Evolutionary conservation across 2,888 invertebrate species (phyloP).

Genomic region (Napeogenes inachia): DNA sequence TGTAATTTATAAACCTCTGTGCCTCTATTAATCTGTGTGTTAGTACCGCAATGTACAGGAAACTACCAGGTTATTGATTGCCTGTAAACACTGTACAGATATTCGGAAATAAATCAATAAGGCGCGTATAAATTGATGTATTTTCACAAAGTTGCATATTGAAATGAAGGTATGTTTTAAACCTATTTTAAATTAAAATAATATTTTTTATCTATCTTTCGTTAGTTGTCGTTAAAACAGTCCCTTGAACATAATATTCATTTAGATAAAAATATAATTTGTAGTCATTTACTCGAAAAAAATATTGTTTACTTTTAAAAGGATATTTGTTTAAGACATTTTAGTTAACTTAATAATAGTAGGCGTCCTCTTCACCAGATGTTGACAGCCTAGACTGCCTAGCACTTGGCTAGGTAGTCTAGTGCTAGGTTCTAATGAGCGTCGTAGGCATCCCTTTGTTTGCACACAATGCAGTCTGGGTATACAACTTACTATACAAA

Average conservation of each 20-base stretch:
- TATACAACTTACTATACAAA: constrained; percentile 33
- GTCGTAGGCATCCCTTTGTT: constrained; percentile 46
- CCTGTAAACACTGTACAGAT: not conserved
- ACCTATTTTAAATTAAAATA: too few species aligned
- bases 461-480: constrained; percentile 51
- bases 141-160: not conserved
- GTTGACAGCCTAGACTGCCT: constrained; percentile 13
- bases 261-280: too few species aligned
- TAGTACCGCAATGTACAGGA: not conserved
- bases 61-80: not conserved
- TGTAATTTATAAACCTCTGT: not conserved
- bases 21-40: not conserved
- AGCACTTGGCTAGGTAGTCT: constrained; percentile 9
- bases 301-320: too few species aligned
- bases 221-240: too few species aligned
- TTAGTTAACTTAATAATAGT: not conserved
- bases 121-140: not conserved
- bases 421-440: constrained; percentile 43
- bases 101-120: constrained; percentile 6
- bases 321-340: not conserved
- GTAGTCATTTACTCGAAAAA: too few species aligned
- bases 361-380: constrained; percentile 12
- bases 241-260: too few species aligned
- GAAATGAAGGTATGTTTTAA: too few species aligned
- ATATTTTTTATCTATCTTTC: too few species aligned